Base-by-base conservation (phyloP, 2,888 invertebrate species). In the Ypsolopha sequella region DNA sequence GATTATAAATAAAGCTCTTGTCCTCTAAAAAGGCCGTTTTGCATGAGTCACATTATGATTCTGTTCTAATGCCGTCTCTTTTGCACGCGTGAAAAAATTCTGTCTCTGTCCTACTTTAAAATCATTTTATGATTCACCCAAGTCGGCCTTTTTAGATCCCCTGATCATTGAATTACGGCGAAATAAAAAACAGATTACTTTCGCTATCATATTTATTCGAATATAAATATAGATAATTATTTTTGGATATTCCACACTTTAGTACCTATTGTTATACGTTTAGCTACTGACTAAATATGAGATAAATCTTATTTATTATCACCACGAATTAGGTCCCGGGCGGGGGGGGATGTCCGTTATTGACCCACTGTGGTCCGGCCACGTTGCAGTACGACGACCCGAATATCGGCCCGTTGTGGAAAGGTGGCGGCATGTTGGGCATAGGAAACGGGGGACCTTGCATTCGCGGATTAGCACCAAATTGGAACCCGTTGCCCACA, bases 191-290 rank as follows among this genome's bases (percentile, higher is more conserved):
- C 53, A 51, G 56, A 54, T 54, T 59, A 58, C 65, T 67, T 58
- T 57, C 50, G 52, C 57, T 57, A 60, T 70, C 70, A 73, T 71
- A 67, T 76, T 79, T 78, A 77, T 80, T 75, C 65, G 11, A 66
- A 66, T 76, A 82, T 80, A 82, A 81, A 82, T 84, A 84, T 80
- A 80, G 66, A 51, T 41, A 75, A 79, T 73, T 75, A 68, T 74
- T 73, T 81, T 82, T 80, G 82, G 82, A 80, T 82, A 80, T 51
- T 80, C 76, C 77, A 81, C 78, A 78, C 78, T 76, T 74, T 76
- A 77, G 77, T 9, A 43, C n/a, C n/a, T 75, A 74, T 69, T 68
- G 73, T 73, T 73, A 76, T 73, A 75, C 69, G 70, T 66, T 50
- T 43, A 62, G 24, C 24, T 24, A 24, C 24, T 24, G 24, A 24